These are phyloP conservation scores for Phorcus lineatus DNA, from an alignment of 2,888 invertebrate genomes.

Conservation along the genomic window DNA sequence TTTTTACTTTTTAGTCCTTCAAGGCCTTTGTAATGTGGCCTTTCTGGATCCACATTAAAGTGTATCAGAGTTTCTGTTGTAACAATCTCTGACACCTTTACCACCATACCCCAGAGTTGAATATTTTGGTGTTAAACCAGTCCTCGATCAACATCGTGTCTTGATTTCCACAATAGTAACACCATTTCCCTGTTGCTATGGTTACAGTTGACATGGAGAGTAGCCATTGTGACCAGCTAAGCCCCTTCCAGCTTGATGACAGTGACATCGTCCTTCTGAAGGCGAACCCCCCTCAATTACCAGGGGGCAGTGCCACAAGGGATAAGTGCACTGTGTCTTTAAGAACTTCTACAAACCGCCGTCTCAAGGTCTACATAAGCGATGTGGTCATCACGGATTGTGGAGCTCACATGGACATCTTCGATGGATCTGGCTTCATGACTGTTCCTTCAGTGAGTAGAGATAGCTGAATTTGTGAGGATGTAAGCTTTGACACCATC, in stretches of 20 bases:
- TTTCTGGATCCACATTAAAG: no score
- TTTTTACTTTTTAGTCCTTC: no score
- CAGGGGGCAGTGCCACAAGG: constrained; percentile 5
- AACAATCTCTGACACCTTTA: no score
- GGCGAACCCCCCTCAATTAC: constrained; percentile 17
- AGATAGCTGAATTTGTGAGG: background rate
- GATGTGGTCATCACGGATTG: constrained; percentile 13
- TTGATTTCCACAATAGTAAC: no score
- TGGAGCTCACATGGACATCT: constrained; percentile 7
- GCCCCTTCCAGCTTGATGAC: background rate
- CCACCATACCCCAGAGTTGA: no score
- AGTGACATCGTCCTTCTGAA: background rate
- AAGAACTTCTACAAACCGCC: background rate
- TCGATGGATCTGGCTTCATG: background rate
- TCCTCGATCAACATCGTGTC: no score
- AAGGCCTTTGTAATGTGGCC: no score
- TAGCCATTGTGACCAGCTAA: background rate
- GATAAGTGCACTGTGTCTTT: constrained; percentile 11
- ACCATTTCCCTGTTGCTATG: background rate
- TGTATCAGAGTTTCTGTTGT: no score
- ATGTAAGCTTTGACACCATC: background rate
- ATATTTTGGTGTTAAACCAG: no score
- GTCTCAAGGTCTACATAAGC: background rate
- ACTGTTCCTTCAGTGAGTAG: constrained; percentile 11
- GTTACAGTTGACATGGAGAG: constrained; percentile 26